These are phyloP conservation scores for Poecilia velifera DNA, from an alignment of 2,797 vertebrate genomes.

Conservation along the genomic window DNA sequence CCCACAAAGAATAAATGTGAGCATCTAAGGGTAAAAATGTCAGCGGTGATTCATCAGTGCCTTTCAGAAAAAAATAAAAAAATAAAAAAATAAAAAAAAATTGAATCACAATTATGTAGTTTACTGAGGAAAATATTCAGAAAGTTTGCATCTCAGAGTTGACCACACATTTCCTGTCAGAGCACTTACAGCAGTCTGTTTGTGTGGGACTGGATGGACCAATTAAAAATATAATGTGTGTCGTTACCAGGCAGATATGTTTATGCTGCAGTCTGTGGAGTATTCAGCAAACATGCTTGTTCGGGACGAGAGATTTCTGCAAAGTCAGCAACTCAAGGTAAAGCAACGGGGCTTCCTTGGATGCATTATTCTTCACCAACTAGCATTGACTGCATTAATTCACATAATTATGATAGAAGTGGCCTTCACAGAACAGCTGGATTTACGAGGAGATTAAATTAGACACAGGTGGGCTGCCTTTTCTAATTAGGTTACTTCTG, in stretches of 20 bases:
- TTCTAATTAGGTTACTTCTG: background rate
- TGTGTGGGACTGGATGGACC: background rate
- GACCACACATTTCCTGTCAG: background rate
- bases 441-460: slow-evolving; percentile 2
- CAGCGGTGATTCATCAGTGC: background rate
- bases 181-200: background rate
- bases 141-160: background rate
- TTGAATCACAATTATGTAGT: background rate
- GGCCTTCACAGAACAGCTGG: slow-evolving; percentile 1
- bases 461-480: background rate
- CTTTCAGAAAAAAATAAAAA: background rate
- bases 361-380: background rate
- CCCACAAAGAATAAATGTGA: background rate
- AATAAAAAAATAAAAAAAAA: background rate
- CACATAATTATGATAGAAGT: background rate
- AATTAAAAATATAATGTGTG: background rate
- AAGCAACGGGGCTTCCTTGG: background rate
- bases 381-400: background rate
- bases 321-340: background rate
- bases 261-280: background rate
- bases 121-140: background rate
- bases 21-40: background rate
- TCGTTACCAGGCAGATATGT: background rate
- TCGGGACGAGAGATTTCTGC: background rate
- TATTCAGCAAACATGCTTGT: background rate